phyloP scores from a whole-genome alignment of 2,888 invertebrate species.

The Pachycephus smyrnensis region DNA sequence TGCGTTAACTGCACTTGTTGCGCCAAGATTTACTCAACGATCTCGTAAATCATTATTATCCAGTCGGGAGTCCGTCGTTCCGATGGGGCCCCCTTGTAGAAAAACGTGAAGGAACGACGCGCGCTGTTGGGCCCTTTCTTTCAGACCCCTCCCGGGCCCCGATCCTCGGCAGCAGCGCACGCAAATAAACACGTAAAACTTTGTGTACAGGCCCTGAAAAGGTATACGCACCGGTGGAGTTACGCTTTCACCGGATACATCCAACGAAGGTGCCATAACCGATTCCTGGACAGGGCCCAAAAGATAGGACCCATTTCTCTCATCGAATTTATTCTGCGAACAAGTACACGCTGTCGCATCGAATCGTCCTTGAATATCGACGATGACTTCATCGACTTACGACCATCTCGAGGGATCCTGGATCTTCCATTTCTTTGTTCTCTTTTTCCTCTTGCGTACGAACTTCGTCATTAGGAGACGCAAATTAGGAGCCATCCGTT shows the following conservation, averaged over 20 bases:
- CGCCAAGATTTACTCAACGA: slow-evolving; percentile 4
- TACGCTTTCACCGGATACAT: neutral
- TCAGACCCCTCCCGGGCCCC: neutral
- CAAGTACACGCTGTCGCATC: too few species aligned
- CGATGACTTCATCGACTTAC: neutral
- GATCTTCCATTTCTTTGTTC: neutral
- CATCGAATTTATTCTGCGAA: too few species aligned
- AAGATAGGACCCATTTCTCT: neutral
- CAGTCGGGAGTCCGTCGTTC: neutral
- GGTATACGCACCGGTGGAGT: neutral
- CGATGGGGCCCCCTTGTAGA: neutral
- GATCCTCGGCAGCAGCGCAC: neutral
- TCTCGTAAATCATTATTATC: neutral
- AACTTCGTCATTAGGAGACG: neutral
- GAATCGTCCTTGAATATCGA: too few species aligned
- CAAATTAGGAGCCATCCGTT: neutral
- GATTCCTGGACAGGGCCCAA: neutral
- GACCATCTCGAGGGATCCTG: neutral
- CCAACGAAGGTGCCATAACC: neutral
- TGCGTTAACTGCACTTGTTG: slow-evolving; percentile 39
- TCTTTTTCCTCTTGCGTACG: neutral
- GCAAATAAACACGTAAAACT: neutral
- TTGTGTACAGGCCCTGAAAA: neutral
- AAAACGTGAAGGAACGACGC: neutral
- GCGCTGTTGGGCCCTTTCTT: slow-evolving; percentile 2